Evolutionary conservation across 1,140 invertebrate species (phyloP), one percentile per base, ranked within the genome.

Genomic region (Wasmannia auropunctata): DNA sequence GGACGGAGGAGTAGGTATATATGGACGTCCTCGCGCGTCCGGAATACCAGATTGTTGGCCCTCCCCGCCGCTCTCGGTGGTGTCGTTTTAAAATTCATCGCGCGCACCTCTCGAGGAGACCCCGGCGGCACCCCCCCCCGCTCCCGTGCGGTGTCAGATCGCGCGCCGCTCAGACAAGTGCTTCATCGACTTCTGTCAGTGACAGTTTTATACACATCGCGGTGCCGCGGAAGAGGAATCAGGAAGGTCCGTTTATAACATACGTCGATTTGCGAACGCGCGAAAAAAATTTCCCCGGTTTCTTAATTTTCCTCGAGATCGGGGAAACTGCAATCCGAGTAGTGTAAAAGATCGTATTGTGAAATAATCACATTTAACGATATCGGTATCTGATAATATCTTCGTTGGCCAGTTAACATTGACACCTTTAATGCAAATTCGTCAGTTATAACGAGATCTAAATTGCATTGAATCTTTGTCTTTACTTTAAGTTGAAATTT

Each of bases 1-100:
- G 31, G 84, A 63, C n/a, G 79, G 72, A 70, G 86, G 86, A 85
- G 88, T 88, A 90, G 87, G 94, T 95, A 95, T 95, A 95, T 94
- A 95, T 94, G 93, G 92, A 92, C 93, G 91, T 90, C 93, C 93
- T 92, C 93, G 93, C 94, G 94, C 94, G 93, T 88, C 89, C 92
- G 90, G 95, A 94, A 95, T 95, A 95, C 91, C 93, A 94, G 94
- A 95, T 94, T 94, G 92, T 92, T 95, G 88, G 93, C 89, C 93
- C 93, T 95, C 92, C 91, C 92, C 92, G 91, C 91, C 76, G 90
- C 89, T 87, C 91, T 87, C 88, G 89, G 92, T 90, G 88, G 88
- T 85, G 77, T 85, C 65, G n/a, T 89, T 88, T 87, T 86, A 87
- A 91, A 86, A 89, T 89, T 91, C 87, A 91, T 81, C 75, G 80